phyloP scores from a whole-genome alignment of 2,797 vertebrate species.

The Luscinia luscinia region DNA sequence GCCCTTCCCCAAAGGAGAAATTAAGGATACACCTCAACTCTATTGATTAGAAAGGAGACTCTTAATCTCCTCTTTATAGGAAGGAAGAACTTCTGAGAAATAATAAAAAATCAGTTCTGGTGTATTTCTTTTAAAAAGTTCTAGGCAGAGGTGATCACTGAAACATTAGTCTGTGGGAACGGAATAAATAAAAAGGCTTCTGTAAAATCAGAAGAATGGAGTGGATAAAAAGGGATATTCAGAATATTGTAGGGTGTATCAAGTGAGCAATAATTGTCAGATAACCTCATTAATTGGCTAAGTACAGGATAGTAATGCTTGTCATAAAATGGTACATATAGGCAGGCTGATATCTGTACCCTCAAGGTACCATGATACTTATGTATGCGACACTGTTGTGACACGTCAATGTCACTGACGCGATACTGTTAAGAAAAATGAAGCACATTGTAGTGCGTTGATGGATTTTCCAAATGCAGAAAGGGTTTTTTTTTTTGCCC shows the following conservation, averaged over 20 bases:
- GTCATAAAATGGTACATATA: background rate
- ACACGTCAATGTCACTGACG: background rate
- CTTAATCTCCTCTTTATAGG: background rate
- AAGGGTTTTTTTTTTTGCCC: background rate
- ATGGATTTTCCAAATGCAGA: background rate
- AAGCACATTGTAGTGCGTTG: background rate
- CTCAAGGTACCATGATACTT: background rate
- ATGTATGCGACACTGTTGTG: background rate
- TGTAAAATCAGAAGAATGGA: background rate
- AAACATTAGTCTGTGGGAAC: background rate
- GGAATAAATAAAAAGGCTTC: background rate
- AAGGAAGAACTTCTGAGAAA: background rate
- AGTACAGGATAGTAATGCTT: background rate
- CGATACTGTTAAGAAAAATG: background rate
- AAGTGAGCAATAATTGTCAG: background rate
- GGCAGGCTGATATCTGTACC: background rate
- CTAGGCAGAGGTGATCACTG: background rate
- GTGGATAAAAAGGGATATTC: background rate
- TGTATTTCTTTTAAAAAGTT: background rate
- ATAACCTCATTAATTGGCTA: background rate
- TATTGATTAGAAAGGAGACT: background rate
- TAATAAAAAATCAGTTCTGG: background rate
- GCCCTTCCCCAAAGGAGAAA: background rate
- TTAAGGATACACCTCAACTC: background rate
- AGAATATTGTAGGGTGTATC: background rate